These are phyloP conservation scores for Pandemis corylana DNA, from an alignment of 2,888 invertebrate genomes.

Conservation along the genomic window DNA sequence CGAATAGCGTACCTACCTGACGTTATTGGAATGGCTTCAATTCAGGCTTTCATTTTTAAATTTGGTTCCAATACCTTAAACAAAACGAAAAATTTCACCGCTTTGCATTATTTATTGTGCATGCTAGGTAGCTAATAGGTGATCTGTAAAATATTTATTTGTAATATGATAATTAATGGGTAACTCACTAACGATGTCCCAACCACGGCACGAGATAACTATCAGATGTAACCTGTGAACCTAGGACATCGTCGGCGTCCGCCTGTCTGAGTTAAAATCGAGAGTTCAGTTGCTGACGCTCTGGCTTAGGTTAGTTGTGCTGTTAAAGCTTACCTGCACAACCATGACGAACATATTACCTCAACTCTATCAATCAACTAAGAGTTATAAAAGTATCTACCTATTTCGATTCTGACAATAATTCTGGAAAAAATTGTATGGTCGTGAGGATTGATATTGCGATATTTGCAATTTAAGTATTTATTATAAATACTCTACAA, in stretches of 20 bases:
- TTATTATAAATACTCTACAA: too few relatives aligned
- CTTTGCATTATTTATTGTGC: constrained; percentile 84
- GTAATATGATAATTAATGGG: constrained; percentile 44
- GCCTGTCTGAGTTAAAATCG: constrained; percentile 53
- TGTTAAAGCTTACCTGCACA: constrained; percentile 22
- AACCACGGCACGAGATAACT: constrained; percentile 12
- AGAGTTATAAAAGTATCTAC: neutral
- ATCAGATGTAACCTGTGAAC: constrained; percentile 22
- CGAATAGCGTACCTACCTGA: constrained; percentile 53
- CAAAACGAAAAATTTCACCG: constrained; percentile 72
- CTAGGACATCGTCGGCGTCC: constrained; percentile 45
- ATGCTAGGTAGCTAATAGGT: constrained; percentile 81
- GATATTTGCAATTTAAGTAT: too few relatives aligned
- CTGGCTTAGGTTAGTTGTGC: constrained; percentile 4
- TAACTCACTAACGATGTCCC: neutral
- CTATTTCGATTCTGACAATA: too few relatives aligned
- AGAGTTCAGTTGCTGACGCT: constrained; percentile 26
- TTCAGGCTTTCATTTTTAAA: constrained; percentile 77
- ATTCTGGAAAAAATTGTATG: too few relatives aligned
- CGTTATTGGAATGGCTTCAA: constrained; percentile 82
- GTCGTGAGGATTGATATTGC: too few relatives aligned
- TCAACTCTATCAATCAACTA: neutral
- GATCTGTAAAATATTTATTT: constrained; percentile 66
- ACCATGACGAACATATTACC: neutral
- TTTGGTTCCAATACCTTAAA: constrained; percentile 65